These are phyloP conservation scores for Scotopteryx bipunctaria DNA, from an alignment of 2,888 invertebrate genomes.

Conservation along the genomic window DNA sequence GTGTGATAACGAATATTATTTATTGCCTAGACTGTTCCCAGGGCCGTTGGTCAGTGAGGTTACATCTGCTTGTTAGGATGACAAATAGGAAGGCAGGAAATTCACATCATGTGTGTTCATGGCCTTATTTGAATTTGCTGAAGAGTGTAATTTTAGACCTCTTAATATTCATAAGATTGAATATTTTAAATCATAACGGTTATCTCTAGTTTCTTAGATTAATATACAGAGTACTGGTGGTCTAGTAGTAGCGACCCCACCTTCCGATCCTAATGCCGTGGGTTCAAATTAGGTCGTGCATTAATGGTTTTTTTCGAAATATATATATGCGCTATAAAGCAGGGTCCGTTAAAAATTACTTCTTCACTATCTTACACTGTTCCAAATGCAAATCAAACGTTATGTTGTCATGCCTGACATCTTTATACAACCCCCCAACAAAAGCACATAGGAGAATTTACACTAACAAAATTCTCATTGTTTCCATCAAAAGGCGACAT, in stretches of 20 bases:
- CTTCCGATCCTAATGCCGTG: no score
- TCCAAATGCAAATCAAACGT: conserved; percentile 10
- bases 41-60: conserved; percentile 53
- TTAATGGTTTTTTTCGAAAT: no score
- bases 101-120: conserved; percentile 10
- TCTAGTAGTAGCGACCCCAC: no score
- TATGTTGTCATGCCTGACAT: conserved; percentile 18
- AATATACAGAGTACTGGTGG: no score
- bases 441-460: conserved; percentile 26
- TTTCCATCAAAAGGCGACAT: conserved; percentile 54
- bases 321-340: no score
- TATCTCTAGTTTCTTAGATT: no score
- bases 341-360: conserved; percentile 3
- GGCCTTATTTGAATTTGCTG: background rate
- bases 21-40: conserved; percentile 60
- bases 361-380: conserved; percentile 13
- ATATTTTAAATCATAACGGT: no score
- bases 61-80: conserved; percentile 34
- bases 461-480: conserved; percentile 43
- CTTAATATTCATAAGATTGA: no score
- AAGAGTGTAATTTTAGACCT: no score
- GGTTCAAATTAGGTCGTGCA: no score
- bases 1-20: conserved; percentile 72
- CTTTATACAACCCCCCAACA: conserved; percentile 29
- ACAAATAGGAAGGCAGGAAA: conserved; percentile 32